Evolutionary conservation across 2,888 invertebrate genomes (phyloP).

Genomic region (Cheilosia variabilis): DNA sequence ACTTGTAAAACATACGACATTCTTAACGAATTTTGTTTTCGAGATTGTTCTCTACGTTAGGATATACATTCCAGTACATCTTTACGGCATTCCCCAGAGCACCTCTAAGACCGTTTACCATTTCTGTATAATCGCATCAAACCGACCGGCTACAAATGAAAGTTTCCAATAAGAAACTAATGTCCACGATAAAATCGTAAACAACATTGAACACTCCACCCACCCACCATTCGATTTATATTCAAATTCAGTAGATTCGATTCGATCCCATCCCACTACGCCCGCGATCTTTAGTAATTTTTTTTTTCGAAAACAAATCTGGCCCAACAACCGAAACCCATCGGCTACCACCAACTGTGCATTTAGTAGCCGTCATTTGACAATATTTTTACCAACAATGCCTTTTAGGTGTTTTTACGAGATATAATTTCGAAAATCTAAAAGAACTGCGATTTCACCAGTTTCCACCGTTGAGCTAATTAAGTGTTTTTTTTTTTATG

Average conservation of each 20-base stretch:
- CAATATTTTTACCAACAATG: slow-evolving; percentile 70
- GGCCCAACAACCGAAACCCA: slow-evolving; percentile 25
- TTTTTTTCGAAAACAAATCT: slow-evolving; percentile 5
- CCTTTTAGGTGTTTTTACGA: slow-evolving; percentile 54
- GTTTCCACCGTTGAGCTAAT: slow-evolving; percentile 20
- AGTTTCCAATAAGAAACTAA: not conserved
- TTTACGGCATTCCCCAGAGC: no score
- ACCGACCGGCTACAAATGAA: not conserved
- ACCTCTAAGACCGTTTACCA: no score
- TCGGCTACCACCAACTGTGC: slow-evolving; percentile 54
- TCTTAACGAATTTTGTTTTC: no score
- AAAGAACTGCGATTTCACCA: slow-evolving; percentile 62
- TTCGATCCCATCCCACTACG: slow-evolving; percentile 15
- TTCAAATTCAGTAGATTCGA: not conserved
- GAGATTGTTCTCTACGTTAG: no score
- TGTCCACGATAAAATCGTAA: not conserved
- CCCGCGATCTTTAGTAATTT: slow-evolving; percentile 2
- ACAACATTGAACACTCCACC: not conserved
- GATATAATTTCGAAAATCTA: slow-evolving; percentile 16
- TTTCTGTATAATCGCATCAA: no score
- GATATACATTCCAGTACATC: no score
- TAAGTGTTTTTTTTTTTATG: slow-evolving; percentile 43
- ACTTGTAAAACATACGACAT: no score
- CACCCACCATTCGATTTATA: not conserved
- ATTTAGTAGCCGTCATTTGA: slow-evolving; percentile 58